Conservation (phyloP, 2,113 vertebrate genomes). For the Edolisoma coerulescens region DNA sequence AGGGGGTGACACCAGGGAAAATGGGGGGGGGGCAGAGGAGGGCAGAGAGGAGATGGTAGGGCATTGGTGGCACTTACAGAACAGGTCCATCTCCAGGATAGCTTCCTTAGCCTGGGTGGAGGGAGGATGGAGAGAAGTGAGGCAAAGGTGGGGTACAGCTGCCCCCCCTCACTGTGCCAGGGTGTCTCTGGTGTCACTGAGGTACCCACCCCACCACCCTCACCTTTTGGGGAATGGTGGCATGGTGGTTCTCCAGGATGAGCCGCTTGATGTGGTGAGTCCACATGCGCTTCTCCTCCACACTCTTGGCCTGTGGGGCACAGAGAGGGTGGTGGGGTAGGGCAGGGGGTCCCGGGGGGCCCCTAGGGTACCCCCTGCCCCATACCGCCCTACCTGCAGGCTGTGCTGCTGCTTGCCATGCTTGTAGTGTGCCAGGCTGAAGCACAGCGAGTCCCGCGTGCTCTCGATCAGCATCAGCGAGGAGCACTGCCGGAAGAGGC, state of each 20-base stretch:
- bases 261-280: conserved; percentile 94
- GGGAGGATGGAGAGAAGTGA: not conserved
- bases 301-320: conserved; percentile 79
- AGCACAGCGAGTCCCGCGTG: conserved; percentile 89
- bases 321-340: rapidly evolving
- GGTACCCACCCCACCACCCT: not conserved
- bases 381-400: conserved; percentile 78
- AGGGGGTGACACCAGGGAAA: not conserved
- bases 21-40: rapidly evolving
- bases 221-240: conserved; percentile 90
- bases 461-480: conserved; percentile 94
- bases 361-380: rapidly evolving
- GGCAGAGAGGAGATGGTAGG: not conserved
- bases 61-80: conserved; percentile 78
- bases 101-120: conserved; percentile 85
- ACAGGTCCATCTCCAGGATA: conserved; percentile 88
- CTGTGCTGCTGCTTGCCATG: conserved; percentile 91
- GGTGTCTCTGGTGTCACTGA: not conserved
- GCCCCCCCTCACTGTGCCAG: rapidly evolving
- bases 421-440: conserved; percentile 94
- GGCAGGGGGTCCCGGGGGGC: rapidly evolving
- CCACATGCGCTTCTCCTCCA: conserved; percentile 91
- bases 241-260: conserved; percentile 94
- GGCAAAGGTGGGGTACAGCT: not conserved
- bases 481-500: conserved; percentile 78